Conservation (phyloP, 2,113 vertebrate genomes). For the Solenodon paradoxus region DNA sequence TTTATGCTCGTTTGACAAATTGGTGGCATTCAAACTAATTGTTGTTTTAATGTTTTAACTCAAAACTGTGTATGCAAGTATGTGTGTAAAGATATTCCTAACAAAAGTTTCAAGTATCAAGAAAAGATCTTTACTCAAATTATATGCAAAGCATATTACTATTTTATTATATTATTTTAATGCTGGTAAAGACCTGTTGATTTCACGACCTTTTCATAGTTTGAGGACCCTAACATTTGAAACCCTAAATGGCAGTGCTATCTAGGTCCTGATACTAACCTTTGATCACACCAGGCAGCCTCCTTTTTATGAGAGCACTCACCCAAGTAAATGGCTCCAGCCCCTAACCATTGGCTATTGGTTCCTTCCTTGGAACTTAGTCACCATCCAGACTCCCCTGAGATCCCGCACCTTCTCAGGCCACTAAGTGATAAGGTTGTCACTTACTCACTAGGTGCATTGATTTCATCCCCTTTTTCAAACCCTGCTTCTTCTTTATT, state of each 20-base stretch:
- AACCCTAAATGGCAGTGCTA: not conserved
- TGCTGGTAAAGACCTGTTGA: not conserved
- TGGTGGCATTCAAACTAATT: not conserved
- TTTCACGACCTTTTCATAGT: not conserved
- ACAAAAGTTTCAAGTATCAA: not conserved
- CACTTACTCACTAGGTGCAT: not conserved
- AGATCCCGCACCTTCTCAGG: not conserved
- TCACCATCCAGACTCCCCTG: not conserved
- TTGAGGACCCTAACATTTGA: constrained; percentile 12
- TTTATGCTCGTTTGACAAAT: constrained; percentile 15
- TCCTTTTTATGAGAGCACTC: not conserved
- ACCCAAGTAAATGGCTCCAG: not conserved
- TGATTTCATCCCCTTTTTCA: not conserved
- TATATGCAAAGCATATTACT: not conserved
- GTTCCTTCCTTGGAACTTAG: not conserved
- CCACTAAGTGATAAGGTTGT: not conserved
- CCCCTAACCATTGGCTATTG: not conserved
- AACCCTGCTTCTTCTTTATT: not conserved
- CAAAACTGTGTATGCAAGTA: not conserved
- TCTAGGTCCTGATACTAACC: not conserved
- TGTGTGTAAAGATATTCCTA: not conserved
- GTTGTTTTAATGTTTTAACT: not conserved
- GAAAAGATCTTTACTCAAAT: not conserved
- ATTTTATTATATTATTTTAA: not conserved
- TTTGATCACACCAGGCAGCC: not conserved